Base-by-base conservation (phyloP, 1,140 invertebrate species). In the Cherax quadricarinatus region DNA sequence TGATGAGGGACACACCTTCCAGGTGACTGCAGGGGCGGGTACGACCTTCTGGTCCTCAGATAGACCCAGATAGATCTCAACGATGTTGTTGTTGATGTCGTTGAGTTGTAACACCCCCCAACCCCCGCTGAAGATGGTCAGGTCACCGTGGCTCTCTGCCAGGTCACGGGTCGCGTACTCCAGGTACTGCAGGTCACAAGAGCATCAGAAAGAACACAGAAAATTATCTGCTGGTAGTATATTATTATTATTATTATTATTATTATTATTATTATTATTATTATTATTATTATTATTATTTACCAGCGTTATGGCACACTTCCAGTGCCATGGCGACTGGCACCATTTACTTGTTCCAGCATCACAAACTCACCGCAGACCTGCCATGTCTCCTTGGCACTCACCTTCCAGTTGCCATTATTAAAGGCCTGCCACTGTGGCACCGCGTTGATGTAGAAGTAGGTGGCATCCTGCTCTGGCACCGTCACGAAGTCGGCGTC, bases 351-450 rank as follows among this genome's bases (percentile, higher is more conserved):
- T 12, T 75, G 70, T 5, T n/a, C 7, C 3, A 21, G n/a, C 24
- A 75, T 9, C 24, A 41, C 30, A 41, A 41, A 41, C 30, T 41
- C 24, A 75, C 70, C 24, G 3, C 30, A n/a, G n/a, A 75, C 6
- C 21, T 75, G 70, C n/a, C 70, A 30, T 75, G 24, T 6, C 21
- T 30, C 2, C 18, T 70, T 16, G 9, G 49, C 16, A 80, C 88
- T 97, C 97, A 97, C 97, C 95, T 99, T 99, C 94, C 94, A 94
- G 92, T 94, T 94, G 24, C 94, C 94, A 66, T 94, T 94, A 70
- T 94, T 94, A 86, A 94, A 94, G 73, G 89, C 85, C 82, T 94
- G 94, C 93, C 94, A 94, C 83, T 94, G 94, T 2, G 94, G 94
- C 0, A 94, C 86, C 62, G 90, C 94, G 75, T 94, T 94, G 88